Evolutionary conservation across 1,140 invertebrate genomes (phyloP).

Genomic region (Drosophila navojoa): DNA sequence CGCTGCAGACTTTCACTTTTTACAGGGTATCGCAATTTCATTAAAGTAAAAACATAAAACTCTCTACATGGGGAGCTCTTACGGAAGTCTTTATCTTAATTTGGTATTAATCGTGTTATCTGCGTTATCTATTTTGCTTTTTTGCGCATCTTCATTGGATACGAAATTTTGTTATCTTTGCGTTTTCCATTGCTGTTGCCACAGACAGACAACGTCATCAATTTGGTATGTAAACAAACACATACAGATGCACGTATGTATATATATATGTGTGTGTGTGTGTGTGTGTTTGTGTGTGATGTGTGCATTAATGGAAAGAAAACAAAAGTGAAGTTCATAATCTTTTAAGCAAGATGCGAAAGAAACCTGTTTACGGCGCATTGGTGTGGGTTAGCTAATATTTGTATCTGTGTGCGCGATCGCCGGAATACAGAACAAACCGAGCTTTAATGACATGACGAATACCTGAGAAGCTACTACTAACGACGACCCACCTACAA

Average conservation of each 20-base stretch:
- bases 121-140: neutral
- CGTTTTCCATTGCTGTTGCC: constrained; percentile 23
- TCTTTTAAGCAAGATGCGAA: constrained; percentile 21
- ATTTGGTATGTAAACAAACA: constrained; percentile 19
- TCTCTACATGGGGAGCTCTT: too few species aligned
- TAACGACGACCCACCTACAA: constrained; percentile 26
- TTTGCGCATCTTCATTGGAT: neutral
- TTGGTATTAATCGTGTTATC: too few species aligned
- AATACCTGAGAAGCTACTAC: constrained; percentile 26
- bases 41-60: too few species aligned
- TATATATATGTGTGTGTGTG: too few species aligned
- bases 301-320: constrained; percentile 32
- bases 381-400: constrained; percentile 28
- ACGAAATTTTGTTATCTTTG: constrained; percentile 7
- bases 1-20: too few species aligned
- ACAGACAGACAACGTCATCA: constrained; percentile 51
- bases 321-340: constrained; percentile 70
- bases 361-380: constrained; percentile 56
- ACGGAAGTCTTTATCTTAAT: too few species aligned
- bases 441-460: constrained; percentile 51
- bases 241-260: too few species aligned
- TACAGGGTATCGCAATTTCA: too few species aligned
- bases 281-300: too few species aligned
- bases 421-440: constrained; percentile 41
- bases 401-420: constrained; percentile 41